These are phyloP conservation scores for Drosophila melanica DNA, from an alignment of 1,140 invertebrate genomes.

Conservation along the genomic window DNA sequence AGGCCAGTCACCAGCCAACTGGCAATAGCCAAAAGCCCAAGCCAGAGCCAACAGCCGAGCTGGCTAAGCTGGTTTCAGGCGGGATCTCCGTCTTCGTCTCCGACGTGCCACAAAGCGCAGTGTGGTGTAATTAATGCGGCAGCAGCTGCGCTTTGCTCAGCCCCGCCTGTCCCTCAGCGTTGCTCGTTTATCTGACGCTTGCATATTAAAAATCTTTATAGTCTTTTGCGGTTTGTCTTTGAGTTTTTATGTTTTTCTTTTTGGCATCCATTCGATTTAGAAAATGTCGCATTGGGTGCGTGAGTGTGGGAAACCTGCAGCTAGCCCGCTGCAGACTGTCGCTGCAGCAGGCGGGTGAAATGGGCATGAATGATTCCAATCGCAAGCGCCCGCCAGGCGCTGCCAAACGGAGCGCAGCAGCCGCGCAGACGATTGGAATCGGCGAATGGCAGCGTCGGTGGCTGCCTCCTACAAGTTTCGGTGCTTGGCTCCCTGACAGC, in stretches of 20 bases:
- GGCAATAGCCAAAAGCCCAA: not conserved
- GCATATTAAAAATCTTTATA: constrained; percentile 82
- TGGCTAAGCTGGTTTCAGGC: constrained; percentile 65
- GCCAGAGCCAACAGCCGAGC: constrained; percentile 21
- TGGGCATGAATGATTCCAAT: constrained; percentile 70
- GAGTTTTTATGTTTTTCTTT: constrained; percentile 53
- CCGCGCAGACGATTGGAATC: constrained; percentile 77
- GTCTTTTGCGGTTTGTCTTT: constrained; percentile 81
- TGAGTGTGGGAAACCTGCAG: constrained; percentile 69
- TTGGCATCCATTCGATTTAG: constrained; percentile 71
- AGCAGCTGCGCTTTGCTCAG: constrained; percentile 75
- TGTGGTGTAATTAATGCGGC: constrained; percentile 77
- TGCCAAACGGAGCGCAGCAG: constrained; percentile 78
- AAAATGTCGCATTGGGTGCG: constrained; percentile 63
- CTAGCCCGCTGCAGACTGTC: not conserved
- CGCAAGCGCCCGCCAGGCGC: constrained; percentile 50
- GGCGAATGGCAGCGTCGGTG: constrained; percentile 42
- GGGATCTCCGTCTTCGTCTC: not conserved
- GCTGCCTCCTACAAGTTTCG: constrained; percentile 72
- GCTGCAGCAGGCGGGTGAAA: constrained; percentile 53
- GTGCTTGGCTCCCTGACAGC: constrained; percentile 65
- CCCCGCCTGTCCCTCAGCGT: constrained; percentile 8
- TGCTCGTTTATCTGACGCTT: constrained; percentile 62
- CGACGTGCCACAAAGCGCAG: constrained; percentile 31
- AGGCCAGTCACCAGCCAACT: constrained; percentile 6